Conservation (phyloP, 2,888 invertebrate genomes). For the Lasioglossum marginatum region DNA sequence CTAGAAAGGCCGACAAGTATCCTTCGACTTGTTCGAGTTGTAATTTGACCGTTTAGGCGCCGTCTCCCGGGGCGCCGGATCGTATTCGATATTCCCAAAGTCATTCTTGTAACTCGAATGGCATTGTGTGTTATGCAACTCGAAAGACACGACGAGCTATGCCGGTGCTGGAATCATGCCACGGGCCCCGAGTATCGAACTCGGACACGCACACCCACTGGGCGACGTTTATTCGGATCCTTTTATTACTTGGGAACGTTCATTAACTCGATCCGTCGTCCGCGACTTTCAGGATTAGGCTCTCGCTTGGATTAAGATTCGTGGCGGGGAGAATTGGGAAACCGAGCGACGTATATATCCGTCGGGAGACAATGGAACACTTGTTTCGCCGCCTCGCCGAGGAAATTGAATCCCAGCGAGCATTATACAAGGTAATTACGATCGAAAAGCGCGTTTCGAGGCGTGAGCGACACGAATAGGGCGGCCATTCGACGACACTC, state of each 20-base stretch:
- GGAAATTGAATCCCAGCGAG: slow-evolving; percentile 16
- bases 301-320: background rate
- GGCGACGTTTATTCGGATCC: slow-evolving; percentile 31
- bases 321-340: slow-evolving; percentile 17
- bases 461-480: slow-evolving; percentile 79
- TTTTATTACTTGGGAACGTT: slow-evolving; percentile 20
- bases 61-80: slow-evolving; percentile 79
- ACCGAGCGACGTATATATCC: slow-evolving; percentile 6
- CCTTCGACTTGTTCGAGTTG: slow-evolving; percentile 67
- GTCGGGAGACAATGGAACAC: slow-evolving; percentile 33
- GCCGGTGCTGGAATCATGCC: slow-evolving; percentile 15
- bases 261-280: slow-evolving; percentile 20
- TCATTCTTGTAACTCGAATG: slow-evolving; percentile 81
- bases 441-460: slow-evolving; percentile 64
- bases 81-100: slow-evolving; percentile 80
- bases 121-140: slow-evolving; percentile 68
- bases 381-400: slow-evolving; percentile 49
- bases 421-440: slow-evolving; percentile 61
- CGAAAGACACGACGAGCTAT: slow-evolving; percentile 26
- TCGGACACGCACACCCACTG: slow-evolving; percentile 19
- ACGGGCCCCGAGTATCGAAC: slow-evolving; percentile 4
- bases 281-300: background rate
- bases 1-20: background rate
- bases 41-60: slow-evolving; percentile 80
- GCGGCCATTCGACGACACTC: slow-evolving; percentile 81